Conservation (phyloP, 2,113 vertebrate genomes). For the Tachysurus fulvidraco region DNA sequence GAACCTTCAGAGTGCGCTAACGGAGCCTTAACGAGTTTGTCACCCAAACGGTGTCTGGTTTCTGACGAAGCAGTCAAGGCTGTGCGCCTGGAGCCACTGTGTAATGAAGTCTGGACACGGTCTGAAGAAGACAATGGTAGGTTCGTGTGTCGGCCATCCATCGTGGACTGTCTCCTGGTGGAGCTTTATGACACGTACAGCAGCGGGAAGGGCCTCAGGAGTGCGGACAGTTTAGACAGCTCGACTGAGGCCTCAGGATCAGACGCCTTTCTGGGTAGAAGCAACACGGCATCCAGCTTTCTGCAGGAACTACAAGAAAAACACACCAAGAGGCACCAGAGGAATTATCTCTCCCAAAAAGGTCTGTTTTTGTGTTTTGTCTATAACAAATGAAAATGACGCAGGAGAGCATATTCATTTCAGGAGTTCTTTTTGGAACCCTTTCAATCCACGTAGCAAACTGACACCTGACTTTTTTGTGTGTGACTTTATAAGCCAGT, state of each 20-base stretch:
- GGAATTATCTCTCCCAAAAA: constrained; percentile 86
- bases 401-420: neutral
- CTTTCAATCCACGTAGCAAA: neutral
- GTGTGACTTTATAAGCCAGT: too few relatives aligned
- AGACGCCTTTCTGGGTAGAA: constrained; percentile 77
- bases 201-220: constrained; percentile 57
- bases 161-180: constrained; percentile 88
- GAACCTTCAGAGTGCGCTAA: neutral
- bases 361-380: constrained; percentile 67
- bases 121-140: constrained; percentile 31
- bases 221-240: constrained; percentile 83
- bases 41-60: neutral
- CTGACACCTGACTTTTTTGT: too few relatives aligned
- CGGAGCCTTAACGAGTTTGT: neutral
- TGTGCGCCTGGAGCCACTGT: constrained; percentile 29
- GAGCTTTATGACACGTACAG: constrained; percentile 87
- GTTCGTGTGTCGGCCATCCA: constrained; percentile 68
- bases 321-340: constrained; percentile 79
- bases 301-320: constrained; percentile 83
- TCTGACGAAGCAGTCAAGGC: neutral
- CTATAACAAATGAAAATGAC: neutral
- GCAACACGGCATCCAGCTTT: constrained; percentile 75
- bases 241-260: constrained; percentile 89
- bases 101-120: constrained; percentile 44
- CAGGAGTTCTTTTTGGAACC: neutral